Conservation (phyloP, 2,888 invertebrate species). For the Calameuta filiformis region DNA sequence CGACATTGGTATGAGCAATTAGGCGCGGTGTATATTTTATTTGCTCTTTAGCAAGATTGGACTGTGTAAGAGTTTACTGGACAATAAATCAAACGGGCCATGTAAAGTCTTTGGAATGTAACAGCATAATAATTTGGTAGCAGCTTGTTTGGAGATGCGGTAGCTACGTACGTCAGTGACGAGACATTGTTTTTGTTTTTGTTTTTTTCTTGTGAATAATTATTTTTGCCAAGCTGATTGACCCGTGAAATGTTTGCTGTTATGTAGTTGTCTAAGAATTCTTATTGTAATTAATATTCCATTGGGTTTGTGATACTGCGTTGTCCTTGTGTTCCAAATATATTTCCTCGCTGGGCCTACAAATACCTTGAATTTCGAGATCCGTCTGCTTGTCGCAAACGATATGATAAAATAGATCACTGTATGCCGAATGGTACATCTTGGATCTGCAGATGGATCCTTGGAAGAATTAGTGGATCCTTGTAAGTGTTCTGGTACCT, state of each 20-base stretch:
- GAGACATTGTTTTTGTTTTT: background rate
- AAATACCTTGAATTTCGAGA: background rate
- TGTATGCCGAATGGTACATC: background rate
- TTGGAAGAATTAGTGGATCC: slow-evolving; percentile 69
- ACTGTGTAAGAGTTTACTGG: background rate
- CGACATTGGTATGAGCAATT: background rate
- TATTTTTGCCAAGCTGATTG: background rate
- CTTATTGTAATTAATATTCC: background rate
- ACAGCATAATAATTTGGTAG: background rate
- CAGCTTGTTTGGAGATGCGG: background rate
- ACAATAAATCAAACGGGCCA: background rate
- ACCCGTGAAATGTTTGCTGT: background rate
- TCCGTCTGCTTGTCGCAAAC: background rate
- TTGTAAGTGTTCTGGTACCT: slow-evolving; percentile 69
- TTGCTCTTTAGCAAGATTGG: background rate
- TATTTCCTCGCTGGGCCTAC: too few relatives aligned
- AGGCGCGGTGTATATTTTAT: background rate
- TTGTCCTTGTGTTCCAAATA: background rate
- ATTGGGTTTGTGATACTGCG: background rate
- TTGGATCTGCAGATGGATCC: slow-evolving; percentile 50
- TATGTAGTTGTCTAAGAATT: background rate
- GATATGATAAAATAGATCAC: background rate
- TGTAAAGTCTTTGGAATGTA: background rate
- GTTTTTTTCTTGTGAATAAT: background rate
- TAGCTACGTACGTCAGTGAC: background rate